Evolutionary conservation across 2,113 vertebrate genomes (phyloP).

Genomic region (Heterocephalus glaber): DNA sequence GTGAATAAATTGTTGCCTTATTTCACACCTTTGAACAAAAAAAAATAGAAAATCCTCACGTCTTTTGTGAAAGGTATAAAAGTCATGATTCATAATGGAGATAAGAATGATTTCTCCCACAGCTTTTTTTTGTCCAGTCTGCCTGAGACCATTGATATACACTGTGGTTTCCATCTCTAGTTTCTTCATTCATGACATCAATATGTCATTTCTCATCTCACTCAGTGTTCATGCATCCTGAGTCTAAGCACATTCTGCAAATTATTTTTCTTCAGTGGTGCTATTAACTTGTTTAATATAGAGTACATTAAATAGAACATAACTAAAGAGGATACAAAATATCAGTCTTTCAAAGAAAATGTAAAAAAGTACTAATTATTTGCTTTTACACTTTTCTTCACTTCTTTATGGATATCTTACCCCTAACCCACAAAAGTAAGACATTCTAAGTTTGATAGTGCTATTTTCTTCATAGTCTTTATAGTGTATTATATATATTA

Average conservation of each 20-base stretch:
- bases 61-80: not conserved
- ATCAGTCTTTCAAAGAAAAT: not conserved
- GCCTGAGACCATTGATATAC: not conserved
- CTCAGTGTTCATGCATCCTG: not conserved
- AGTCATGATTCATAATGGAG: not conserved
- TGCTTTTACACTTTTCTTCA: not conserved
- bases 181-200: not conserved
- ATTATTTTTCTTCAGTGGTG: not conserved
- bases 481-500: not conserved
- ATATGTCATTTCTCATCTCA: not conserved
- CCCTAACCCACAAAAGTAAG: not conserved
- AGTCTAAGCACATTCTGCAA: not conserved
- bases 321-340: not conserved
- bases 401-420: not conserved
- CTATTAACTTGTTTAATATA: not conserved
- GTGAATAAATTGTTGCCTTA: not conserved
- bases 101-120: not conserved
- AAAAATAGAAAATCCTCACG: not conserved
- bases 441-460: not conserved
- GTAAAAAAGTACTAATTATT: not conserved
- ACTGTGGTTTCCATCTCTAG: not conserved
- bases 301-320: not conserved
- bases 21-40: not conserved
- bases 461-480: not conserved
- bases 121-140: not conserved